Conservation (phyloP, 2,113 vertebrate species). For the Ginglymostoma cirratum region DNA sequence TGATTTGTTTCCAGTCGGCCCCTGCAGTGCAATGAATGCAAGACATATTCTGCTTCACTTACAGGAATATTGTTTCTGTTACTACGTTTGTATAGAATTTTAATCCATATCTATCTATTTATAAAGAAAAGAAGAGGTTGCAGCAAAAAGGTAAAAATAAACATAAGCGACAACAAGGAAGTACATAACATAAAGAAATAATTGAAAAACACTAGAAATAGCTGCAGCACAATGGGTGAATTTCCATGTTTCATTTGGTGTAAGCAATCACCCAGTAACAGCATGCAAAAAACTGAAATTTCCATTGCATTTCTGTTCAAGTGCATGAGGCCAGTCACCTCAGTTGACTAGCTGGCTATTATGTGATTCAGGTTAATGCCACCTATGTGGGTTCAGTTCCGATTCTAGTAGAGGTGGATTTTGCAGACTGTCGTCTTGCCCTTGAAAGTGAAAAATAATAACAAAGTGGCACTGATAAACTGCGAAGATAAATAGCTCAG, state of each 20-base stretch:
- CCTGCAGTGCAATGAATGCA: background rate
- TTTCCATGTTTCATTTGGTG: background rate
- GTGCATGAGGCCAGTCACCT: too few species aligned
- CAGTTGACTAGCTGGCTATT: too few species aligned
- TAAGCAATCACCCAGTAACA: background rate
- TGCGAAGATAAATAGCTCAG: too few species aligned
- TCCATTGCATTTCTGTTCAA: background rate
- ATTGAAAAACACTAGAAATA: background rate
- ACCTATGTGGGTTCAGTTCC: too few species aligned
- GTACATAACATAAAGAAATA: background rate
- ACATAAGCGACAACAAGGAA: background rate
- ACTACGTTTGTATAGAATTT: background rate
- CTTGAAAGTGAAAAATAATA: too few species aligned
- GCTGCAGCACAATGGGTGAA: background rate
- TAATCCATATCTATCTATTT: background rate
- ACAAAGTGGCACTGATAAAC: too few species aligned
- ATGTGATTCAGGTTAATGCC: too few species aligned
- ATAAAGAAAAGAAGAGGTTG: background rate
- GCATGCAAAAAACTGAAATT: background rate
- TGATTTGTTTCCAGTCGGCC: background rate
- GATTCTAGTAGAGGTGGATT: too few species aligned
- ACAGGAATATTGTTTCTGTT: background rate
- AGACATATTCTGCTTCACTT: background rate
- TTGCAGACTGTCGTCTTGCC: too few species aligned
- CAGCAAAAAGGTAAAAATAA: background rate